phyloP scores from a whole-genome alignment of 1,140 invertebrate genomes.

The Samia ricini region DNA sequence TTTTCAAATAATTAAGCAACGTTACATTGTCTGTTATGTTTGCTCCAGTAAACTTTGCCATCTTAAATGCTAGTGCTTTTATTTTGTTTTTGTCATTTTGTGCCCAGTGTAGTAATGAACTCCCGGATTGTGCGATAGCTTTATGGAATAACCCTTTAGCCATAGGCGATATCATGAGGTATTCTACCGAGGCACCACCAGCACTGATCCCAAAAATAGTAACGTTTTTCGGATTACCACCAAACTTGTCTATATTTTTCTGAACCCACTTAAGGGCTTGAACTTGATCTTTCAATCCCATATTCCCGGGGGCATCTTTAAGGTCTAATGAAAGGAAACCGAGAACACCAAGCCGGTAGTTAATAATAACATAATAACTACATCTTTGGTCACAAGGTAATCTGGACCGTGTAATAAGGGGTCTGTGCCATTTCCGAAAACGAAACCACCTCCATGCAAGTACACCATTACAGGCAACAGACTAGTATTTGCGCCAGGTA shows the following conservation, averaged over 20 bases:
- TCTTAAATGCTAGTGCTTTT: conserved; percentile 69
- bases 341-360: conserved; percentile 78
- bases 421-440: conserved; percentile 68
- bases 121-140: conserved; percentile 80
- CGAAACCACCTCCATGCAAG: conserved; percentile 82
- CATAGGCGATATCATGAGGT: conserved; percentile 74
- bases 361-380: conserved; percentile 78
- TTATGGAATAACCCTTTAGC: conserved; percentile 79
- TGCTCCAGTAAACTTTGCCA: conserved; percentile 41
- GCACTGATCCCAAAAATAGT: conserved; percentile 74
- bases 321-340: conserved; percentile 78
- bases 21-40: conserved; percentile 32
- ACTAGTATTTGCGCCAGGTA: conserved; percentile 40
- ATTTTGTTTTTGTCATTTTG: conserved; percentile 77
- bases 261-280: conserved; percentile 79
- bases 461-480: conserved; percentile 79
- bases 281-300: conserved; percentile 78
- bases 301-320: conserved; percentile 76
- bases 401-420: conserved; percentile 64
- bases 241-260: conserved; percentile 79
- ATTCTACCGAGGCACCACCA: conserved; percentile 79
- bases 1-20: conserved; percentile 51
- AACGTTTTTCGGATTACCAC: conserved; percentile 72
- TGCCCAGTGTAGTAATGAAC: conserved; percentile 79
- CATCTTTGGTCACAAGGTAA: conserved; percentile 78